These are phyloP conservation scores for Tylochromis polylepis DNA, from an alignment of 2,113 vertebrate genomes.

Conservation along the genomic window DNA sequence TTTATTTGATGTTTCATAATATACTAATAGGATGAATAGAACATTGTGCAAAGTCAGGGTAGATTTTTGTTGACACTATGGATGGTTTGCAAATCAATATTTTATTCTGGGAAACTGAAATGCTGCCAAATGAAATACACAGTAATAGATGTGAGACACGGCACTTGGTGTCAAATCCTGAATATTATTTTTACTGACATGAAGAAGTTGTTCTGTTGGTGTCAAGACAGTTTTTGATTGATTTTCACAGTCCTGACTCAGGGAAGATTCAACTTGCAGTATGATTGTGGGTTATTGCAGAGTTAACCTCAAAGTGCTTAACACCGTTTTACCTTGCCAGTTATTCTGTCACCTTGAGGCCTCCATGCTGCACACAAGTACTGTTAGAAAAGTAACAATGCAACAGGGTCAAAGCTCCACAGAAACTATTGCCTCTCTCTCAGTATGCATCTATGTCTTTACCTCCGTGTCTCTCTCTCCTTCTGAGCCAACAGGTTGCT, in stretches of 20 bases:
- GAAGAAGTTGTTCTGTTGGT: background rate
- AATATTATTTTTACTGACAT: background rate
- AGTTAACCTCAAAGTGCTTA: background rate
- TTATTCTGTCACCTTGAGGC: background rate
- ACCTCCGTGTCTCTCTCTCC: constrained; percentile 13
- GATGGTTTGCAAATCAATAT: background rate
- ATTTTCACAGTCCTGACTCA: background rate
- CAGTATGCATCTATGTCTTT: background rate
- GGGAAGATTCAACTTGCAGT: background rate
- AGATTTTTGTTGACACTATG: background rate
- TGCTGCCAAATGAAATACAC: background rate
- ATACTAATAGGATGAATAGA: background rate
- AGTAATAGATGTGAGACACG: background rate
- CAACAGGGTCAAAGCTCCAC: constrained; percentile 35
- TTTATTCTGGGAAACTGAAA: background rate
- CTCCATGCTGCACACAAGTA: background rate
- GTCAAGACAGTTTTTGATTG: background rate
- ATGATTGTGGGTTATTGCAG: background rate
- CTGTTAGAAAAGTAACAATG: constrained; percentile 5
- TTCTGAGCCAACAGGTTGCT: constrained; percentile 62
- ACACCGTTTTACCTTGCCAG: background rate
- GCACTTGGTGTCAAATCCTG: background rate
- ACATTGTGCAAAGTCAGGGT: background rate
- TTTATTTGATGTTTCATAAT: background rate
- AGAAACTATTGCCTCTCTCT: background rate